Evolutionary conservation across 2,888 invertebrate genomes (phyloP).

Genomic region (Eremobia ochroleuca): DNA sequence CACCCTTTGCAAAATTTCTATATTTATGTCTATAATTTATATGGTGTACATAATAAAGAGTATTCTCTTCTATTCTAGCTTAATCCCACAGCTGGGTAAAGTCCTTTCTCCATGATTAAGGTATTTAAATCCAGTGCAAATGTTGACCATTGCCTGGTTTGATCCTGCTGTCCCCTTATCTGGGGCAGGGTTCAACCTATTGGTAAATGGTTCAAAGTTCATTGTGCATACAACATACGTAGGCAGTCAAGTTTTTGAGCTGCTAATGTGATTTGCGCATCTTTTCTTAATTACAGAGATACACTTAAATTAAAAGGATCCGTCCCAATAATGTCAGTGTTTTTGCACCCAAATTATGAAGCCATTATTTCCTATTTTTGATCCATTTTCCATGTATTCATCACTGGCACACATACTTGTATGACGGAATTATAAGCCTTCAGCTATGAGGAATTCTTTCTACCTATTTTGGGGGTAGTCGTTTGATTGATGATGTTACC

Average conservation of each 20-base stretch:
- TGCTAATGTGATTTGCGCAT: background rate
- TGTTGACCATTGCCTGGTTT: background rate
- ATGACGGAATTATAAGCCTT: background rate
- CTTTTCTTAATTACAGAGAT: background rate
- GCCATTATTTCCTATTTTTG: background rate
- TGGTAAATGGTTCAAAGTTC: background rate
- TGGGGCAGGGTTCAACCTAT: no score
- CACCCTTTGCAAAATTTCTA: no score
- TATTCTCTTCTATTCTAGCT: no score
- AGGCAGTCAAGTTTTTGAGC: background rate
- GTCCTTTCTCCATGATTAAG: background rate
- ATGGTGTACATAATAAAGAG: no score
- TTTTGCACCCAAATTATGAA: background rate
- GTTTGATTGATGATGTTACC: constrained; percentile 45
- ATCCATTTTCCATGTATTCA: constrained; percentile 12
- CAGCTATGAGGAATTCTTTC: constrained; percentile 5
- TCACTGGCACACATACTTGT: constrained; percentile 7
- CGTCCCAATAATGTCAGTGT: no score
- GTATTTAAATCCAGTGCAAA: background rate
- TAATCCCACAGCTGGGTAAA: background rate
- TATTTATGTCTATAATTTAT: no score
- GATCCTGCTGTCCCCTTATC: background rate
- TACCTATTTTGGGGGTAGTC: constrained; percentile 10
- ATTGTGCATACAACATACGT: no score
- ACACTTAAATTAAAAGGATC: background rate